Evolutionary conservation across 2,888 invertebrate genomes (phyloP).

Genomic region (Dynastes hyllus): DNA sequence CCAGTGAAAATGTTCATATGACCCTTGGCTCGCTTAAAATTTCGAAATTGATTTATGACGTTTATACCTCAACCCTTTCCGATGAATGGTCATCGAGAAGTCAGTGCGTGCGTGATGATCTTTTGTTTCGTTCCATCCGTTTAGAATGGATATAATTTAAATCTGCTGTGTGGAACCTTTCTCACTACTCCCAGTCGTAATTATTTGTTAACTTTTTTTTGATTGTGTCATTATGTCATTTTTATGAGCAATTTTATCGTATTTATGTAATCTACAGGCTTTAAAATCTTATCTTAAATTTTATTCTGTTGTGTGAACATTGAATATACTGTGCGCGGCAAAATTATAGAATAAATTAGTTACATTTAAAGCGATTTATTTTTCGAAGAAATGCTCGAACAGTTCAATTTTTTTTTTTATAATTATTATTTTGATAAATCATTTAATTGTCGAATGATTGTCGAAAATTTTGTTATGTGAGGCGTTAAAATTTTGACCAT

Average conservation of each 20-base stretch:
- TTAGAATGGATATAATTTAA: constrained; percentile 23
- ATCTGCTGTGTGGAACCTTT: neutral
- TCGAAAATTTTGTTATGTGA: too few species aligned
- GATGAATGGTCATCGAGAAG: constrained; percentile 18
- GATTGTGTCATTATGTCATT: constrained; percentile 21
- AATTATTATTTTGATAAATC: too few species aligned
- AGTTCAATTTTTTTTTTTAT: too few species aligned
- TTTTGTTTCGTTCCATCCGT: constrained; percentile 29
- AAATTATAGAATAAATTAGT: too few species aligned
- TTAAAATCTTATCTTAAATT: neutral
- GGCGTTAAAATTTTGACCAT: too few species aligned
- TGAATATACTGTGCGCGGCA: neutral
- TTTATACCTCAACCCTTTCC: constrained; percentile 18
- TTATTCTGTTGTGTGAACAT: neutral
- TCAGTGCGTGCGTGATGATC: neutral
- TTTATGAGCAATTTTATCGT: constrained; percentile 16
- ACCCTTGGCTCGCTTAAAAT: constrained; percentile 8
- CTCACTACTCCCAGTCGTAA: neutral
- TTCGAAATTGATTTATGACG: constrained; percentile 32
- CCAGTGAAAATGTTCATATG: constrained; percentile 31
- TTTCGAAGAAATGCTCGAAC: too few species aligned
- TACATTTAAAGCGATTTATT: too few species aligned
- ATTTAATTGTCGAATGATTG: too few species aligned
- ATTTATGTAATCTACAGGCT: neutral
- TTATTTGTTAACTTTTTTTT: constrained; percentile 28